Conservation (phyloP, 2,888 invertebrate species). For the Agonopterix heracliana region DNA sequence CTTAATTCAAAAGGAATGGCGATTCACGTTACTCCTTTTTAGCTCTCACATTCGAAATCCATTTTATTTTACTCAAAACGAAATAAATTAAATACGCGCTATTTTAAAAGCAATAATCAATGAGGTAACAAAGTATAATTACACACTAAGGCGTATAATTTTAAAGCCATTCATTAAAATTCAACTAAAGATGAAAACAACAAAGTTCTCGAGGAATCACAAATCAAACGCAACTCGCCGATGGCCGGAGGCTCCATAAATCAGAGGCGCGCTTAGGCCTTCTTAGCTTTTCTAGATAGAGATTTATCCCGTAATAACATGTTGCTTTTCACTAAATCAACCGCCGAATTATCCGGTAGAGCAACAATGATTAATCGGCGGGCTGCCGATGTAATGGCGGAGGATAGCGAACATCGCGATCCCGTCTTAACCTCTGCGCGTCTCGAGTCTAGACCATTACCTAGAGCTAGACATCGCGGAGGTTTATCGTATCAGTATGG, state of each 20-base stretch:
- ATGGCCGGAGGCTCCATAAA: conserved; percentile 62
- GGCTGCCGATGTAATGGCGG: conserved; percentile 62
- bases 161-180: conserved; percentile 69
- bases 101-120: conserved; percentile 66
- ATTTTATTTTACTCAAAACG: conserved; percentile 14
- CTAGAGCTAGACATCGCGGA: too few relatives aligned
- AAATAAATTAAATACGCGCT: conserved; percentile 47
- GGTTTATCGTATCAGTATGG: too few relatives aligned
- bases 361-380: conserved; percentile 68
- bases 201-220: conserved; percentile 56
- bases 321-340: conserved; percentile 75
- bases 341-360: conserved; percentile 76
- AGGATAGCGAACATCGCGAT: conserved; percentile 22
- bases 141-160: conserved; percentile 63
- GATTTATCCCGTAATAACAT: conserved; percentile 76
- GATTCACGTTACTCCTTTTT: background rate
- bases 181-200: conserved; percentile 70
- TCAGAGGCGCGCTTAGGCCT: conserved; percentile 71
- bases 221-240: conserved; percentile 66
- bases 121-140: conserved; percentile 59
- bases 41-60: conserved; percentile 6
- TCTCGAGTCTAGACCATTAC: too few relatives aligned
- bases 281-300: conserved; percentile 77
- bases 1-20: background rate
- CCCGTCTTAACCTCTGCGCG: background rate